Base-by-base conservation (phyloP, 2,888 invertebrate species). In the Melanostoma scalare region DNA sequence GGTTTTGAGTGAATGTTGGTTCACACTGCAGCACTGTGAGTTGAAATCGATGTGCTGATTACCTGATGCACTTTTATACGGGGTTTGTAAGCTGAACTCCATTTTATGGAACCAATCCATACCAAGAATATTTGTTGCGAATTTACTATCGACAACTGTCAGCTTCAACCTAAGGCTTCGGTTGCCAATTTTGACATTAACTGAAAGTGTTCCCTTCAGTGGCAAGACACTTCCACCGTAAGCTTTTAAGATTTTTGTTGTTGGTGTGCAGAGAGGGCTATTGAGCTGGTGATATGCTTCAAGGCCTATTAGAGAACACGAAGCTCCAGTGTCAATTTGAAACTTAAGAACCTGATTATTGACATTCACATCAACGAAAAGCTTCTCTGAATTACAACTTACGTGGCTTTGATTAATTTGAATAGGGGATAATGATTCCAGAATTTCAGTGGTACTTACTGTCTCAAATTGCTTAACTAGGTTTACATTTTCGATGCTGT, bases 231-330 rank as follows among this genome's bases (percentile, higher is more conserved):
- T 53, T 9, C 53, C 53, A 53, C 33, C 53, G 9, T 53, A 53
- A 6, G 53, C 53, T 53, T 6, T 35, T 53, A 31, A n/a, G n/a
- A 35, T 53, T 53, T 53, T 53, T 31, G 30, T 8, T 31, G 35
- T 35, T 31, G 33, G 35, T 31, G 3, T 35, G n/a, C 31, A 33
- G 8, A 31, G 20, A 20, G 20, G 20, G 20, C 20, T 20, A 20
- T 20, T 20, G 20, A 20, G 20, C 20, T 20, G 20, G 31, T 31
- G 31, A n/a, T 33, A 53, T 6, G 33, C 35, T 31, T 53, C 35
- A 35, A 53, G 53, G 10, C 53, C 35, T 9, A 53, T 53, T 8
- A 53, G 53, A 9, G 35, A 53, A 33, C 53, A 53, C 8, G 53
- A 53, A 8, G 53, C 35, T 33, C 20, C 20, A 20, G 20, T 20